phyloP scores from a whole-genome alignment of 64 coral and sea anemone species.

The Actinia equina region DNA sequence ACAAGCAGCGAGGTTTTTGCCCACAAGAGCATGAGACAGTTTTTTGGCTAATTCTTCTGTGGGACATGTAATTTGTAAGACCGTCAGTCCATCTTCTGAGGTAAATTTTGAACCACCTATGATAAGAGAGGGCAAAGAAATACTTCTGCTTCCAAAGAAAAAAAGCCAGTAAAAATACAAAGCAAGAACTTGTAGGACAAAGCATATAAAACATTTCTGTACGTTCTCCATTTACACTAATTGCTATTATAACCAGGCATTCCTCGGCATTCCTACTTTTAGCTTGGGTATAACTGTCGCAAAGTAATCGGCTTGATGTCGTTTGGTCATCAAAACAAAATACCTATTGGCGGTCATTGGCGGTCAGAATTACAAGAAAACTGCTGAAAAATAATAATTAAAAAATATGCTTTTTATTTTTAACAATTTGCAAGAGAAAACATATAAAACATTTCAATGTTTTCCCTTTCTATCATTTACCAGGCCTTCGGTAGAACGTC shows the following conservation, averaged over 20 bases:
- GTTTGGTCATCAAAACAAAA: not conserved
- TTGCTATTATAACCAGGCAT: not conserved
- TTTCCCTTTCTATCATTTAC: not conserved
- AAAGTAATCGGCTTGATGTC: not conserved
- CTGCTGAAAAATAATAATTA: not conserved
- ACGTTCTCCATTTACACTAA: not conserved
- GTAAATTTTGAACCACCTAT: not conserved
- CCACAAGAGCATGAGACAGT: constrained; percentile 22
- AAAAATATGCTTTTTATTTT: not conserved
- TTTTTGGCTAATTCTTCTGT: constrained; percentile 25
- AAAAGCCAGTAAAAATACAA: not conserved
- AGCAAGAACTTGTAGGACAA: not conserved
- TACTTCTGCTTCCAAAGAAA: not conserved
- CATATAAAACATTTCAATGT: not conserved
- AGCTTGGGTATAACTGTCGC: not conserved
- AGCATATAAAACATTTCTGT: not conserved
- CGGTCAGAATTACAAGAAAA: not conserved
- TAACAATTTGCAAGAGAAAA: not conserved
- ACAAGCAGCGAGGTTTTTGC: constrained; percentile 44
- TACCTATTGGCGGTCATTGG: not conserved
- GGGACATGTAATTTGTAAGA: constrained; percentile 45
- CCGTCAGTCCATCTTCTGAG: not conserved
- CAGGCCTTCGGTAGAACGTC: not conserved
- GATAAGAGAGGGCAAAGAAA: not conserved
- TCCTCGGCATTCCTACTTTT: constrained; percentile 4